These are phyloP conservation scores for Colostygia pectinataria DNA, from an alignment of 2,888 invertebrate species.

Conservation along the genomic window DNA sequence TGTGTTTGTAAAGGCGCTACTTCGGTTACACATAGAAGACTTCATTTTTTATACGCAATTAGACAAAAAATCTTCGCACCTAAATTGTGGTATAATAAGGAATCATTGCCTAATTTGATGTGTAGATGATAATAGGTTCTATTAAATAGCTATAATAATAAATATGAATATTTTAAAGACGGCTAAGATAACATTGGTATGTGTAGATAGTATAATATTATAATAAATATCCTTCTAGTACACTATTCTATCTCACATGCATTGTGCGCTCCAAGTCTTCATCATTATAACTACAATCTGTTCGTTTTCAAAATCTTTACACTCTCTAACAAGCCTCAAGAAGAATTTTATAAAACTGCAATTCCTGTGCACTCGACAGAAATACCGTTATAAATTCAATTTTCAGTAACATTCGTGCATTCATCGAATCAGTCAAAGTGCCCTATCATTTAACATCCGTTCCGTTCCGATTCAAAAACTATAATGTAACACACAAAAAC, in stretches of 20 bases:
- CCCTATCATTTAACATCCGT: conserved; percentile 6
- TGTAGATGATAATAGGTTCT: no score
- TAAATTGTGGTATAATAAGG: no score
- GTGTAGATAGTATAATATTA: conserved; percentile 37
- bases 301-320: conserved; percentile 28
- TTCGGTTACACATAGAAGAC: not conserved
- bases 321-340: conserved; percentile 9
- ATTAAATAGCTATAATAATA: conserved; percentile 9
- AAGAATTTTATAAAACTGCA: conserved; percentile 20
- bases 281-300: conserved; percentile 36
- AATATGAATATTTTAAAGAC: conserved; percentile 33
- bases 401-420: conserved; percentile 18
- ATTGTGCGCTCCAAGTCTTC: conserved; percentile 79
- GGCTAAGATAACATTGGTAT: conserved; percentile 43
- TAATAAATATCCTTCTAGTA: conserved; percentile 59
- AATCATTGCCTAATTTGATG: no score
- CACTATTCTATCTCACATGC: conserved; percentile 72
- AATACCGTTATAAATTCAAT: conserved; percentile 23
- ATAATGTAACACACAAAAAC: conserved; percentile 22
- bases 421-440: conserved; percentile 12
- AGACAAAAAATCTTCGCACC: no score
- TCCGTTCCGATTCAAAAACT: conserved; percentile 18
- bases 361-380: conserved; percentile 23
- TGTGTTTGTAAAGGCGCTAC: no score
- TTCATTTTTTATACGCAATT: conserved; percentile 1